Evolutionary conservation across 2,113 vertebrate species (phyloP).

Genomic region (Chinchilla lanigera): DNA sequence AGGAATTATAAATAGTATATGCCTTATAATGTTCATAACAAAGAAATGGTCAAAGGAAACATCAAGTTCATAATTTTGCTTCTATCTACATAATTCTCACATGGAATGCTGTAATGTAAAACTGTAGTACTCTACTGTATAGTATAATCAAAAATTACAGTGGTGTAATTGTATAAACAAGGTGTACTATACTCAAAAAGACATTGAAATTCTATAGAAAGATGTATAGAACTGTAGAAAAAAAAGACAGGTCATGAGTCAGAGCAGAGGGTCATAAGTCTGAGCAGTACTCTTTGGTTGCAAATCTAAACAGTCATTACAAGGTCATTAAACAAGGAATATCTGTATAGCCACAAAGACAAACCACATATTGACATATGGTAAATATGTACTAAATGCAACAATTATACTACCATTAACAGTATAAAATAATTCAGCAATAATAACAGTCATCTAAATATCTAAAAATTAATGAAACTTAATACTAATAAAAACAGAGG

Average conservation of each 20-base stretch:
- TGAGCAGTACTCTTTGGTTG: too few species aligned
- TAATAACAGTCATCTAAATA: neutral
- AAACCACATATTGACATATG: neutral
- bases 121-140: neutral
- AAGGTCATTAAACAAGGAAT: too few species aligned
- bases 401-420: neutral
- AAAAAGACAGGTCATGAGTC: too few species aligned
- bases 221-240: too few species aligned
- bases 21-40: neutral
- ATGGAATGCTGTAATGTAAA: neutral
- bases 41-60: neutral
- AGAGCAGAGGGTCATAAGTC: neutral
- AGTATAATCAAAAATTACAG: too few species aligned
- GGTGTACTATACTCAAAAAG: neutral
- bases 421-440: neutral
- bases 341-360: too few species aligned
- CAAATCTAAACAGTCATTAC: too few species aligned
- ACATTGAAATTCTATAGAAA: too few species aligned
- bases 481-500: neutral
- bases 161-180: neutral
- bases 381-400: neutral
- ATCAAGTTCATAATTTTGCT: neutral
- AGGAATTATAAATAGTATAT: neutral
- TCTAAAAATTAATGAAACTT: neutral
- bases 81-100: neutral